Evolutionary conservation across 2,797 vertebrate genomes (phyloP).

Genomic region (Tamandua tetradactyla): DNA sequence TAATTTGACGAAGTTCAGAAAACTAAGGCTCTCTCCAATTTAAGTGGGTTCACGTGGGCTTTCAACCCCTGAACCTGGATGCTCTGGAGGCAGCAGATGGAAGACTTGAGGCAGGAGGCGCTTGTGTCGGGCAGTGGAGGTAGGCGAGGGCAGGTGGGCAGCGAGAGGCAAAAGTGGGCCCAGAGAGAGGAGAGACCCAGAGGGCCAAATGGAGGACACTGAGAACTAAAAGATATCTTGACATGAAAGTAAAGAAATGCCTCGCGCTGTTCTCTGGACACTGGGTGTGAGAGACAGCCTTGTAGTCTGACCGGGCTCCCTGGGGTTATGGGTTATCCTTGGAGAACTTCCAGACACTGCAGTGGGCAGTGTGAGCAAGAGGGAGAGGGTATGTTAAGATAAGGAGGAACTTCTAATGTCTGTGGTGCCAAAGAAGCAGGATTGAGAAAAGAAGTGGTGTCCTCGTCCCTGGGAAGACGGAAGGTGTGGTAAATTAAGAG

Average conservation of each 20-base stretch:
- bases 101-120: too few species aligned
- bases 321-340: not conserved
- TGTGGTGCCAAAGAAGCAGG: accelerated
- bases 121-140: too few species aligned
- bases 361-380: accelerated
- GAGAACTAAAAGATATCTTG: not conserved
- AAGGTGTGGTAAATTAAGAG: accelerated
- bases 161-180: accelerated
- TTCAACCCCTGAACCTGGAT: too few species aligned
- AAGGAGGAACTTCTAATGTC: accelerated
- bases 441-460: accelerated
- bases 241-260: not conserved
- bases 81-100: not conserved
- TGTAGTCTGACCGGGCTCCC: accelerated
- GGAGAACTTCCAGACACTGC: not conserved
- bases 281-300: accelerated
- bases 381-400: accelerated
- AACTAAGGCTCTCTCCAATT: too few species aligned
- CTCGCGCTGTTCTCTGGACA: accelerated
- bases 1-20: not conserved
- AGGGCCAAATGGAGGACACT: not conserved
- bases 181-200: accelerated
- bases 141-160: not conserved
- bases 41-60: too few species aligned
- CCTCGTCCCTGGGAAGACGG: not conserved